These are phyloP conservation scores for Drosophila arizonae DNA, from an alignment of 1,140 invertebrate species.

Conservation along the genomic window DNA sequence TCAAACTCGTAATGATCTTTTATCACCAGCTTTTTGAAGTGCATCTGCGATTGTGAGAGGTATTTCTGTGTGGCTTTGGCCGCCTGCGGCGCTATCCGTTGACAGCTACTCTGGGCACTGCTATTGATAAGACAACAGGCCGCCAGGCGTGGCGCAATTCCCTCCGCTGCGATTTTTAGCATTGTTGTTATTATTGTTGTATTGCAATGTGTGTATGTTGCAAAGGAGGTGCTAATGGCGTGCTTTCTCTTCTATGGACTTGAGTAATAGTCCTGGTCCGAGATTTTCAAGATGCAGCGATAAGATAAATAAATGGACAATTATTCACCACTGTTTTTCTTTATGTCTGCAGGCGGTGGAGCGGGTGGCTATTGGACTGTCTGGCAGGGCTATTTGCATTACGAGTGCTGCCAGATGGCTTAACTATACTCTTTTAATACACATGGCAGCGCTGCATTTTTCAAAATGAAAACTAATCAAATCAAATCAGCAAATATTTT, in stretches of 20 bases:
- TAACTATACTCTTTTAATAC: neutral
- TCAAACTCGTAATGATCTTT: constrained; percentile 82
- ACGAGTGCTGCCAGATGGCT: neutral
- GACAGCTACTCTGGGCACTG: constrained; percentile 63
- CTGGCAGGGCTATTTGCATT: neutral
- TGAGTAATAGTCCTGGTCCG: constrained; percentile 2
- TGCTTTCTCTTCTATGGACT: neutral
- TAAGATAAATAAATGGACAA: constrained; percentile 44
- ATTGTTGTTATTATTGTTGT: constrained; percentile 39
- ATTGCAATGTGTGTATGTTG: neutral
- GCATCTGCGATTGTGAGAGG: constrained; percentile 64
- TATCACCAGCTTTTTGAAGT: constrained; percentile 69
- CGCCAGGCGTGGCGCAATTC: constrained; percentile 63
- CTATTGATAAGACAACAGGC: constrained; percentile 57
- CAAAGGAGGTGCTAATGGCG: neutral
- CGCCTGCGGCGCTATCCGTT: constrained; percentile 50
- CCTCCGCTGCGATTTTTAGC: constrained; percentile 73
- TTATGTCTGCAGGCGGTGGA: neutral
- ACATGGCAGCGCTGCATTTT: neutral
- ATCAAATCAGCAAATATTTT: neutral
- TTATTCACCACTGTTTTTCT: constrained; percentile 12
- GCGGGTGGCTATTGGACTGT: neutral
- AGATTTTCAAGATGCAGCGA: constrained; percentile 23
- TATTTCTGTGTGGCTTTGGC: constrained; percentile 63
- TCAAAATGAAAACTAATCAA: neutral